Conservation (phyloP, 2,797 vertebrate species). For the Sus cebifrons region DNA sequence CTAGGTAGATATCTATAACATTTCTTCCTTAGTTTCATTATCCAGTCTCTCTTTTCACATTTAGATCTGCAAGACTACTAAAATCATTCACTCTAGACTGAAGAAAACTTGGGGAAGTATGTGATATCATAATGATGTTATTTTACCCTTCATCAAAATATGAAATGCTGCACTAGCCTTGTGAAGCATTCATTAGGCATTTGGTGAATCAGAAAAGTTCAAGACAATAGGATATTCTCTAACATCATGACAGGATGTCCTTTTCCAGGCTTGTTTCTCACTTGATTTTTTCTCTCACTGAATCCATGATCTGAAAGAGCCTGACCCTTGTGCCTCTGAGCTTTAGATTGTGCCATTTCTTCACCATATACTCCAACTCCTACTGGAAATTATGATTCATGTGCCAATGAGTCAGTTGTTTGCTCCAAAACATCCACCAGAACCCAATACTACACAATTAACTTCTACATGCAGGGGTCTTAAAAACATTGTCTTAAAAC, state of each 20-base stretch:
- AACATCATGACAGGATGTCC: fast-evolving
- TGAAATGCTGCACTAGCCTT: neutral
- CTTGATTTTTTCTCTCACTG: neutral
- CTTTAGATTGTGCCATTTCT: neutral
- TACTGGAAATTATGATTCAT: neutral
- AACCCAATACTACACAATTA: neutral
- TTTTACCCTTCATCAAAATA: slow-evolving; percentile 34
- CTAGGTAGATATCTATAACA: neutral
- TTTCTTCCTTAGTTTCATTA: neutral
- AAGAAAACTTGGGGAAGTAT: neutral
- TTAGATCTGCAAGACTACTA: neutral
- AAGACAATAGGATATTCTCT: neutral
- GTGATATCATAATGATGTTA: neutral
- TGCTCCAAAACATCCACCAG: neutral
- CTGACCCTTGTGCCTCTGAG: neutral
- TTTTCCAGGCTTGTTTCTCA: neutral
- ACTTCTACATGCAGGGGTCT: neutral
- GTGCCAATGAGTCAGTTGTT: neutral
- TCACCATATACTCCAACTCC: neutral
- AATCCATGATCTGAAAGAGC: neutral
- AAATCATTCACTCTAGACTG: neutral
- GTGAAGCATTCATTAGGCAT: neutral
- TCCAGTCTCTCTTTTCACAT: neutral
- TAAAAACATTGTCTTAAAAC: neutral
- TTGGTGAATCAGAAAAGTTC: neutral